These are phyloP conservation scores for Thalassoma bifasciatum DNA, from an alignment of 2,113 vertebrate genomes.

Conservation along the genomic window DNA sequence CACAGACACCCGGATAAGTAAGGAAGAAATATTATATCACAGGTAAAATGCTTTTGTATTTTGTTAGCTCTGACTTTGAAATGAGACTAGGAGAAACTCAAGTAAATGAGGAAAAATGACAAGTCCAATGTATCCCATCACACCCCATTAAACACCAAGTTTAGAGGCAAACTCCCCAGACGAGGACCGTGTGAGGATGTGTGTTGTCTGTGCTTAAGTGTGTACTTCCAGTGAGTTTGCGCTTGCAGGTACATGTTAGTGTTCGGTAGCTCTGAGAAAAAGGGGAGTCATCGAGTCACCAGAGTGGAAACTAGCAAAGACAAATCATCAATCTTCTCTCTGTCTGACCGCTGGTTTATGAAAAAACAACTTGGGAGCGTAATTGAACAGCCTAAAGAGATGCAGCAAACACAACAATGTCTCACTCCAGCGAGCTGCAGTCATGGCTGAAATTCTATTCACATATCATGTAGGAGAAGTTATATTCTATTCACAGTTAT, in stretches of 20 bases:
- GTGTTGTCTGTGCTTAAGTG: neutral
- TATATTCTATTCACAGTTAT: conserved; percentile 62
- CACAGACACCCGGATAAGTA: conserved; percentile 25
- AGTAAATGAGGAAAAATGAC: conserved; percentile 79
- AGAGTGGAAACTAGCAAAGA: conserved; percentile 75
- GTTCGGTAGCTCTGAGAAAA: conserved; percentile 25
- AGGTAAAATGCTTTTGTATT: conserved; percentile 56
- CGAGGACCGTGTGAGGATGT: neutral
- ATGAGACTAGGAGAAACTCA: conserved; percentile 73
- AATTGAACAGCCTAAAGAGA: conserved; percentile 73
- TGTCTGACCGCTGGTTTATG: conserved; percentile 61
- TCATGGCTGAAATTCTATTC: conserved; percentile 69
- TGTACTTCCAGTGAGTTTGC: conserved; percentile 18
- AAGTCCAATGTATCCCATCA: conserved; percentile 71
- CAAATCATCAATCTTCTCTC: conserved; percentile 73
- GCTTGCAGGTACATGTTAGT: neutral
- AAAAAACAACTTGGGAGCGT: conserved; percentile 67
- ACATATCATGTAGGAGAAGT: conserved; percentile 36
- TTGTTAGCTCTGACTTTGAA: conserved; percentile 76
- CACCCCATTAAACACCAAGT: conserved; percentile 76
- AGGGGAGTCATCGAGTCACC: conserved; percentile 57
- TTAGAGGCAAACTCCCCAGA: conserved; percentile 40
- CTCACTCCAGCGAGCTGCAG: conserved; percentile 65
- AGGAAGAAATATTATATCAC: conserved; percentile 34
- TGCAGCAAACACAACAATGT: conserved; percentile 71